phyloP scores from a whole-genome alignment of 2,888 invertebrate genomes.

The Dendrolimus houi region DNA sequence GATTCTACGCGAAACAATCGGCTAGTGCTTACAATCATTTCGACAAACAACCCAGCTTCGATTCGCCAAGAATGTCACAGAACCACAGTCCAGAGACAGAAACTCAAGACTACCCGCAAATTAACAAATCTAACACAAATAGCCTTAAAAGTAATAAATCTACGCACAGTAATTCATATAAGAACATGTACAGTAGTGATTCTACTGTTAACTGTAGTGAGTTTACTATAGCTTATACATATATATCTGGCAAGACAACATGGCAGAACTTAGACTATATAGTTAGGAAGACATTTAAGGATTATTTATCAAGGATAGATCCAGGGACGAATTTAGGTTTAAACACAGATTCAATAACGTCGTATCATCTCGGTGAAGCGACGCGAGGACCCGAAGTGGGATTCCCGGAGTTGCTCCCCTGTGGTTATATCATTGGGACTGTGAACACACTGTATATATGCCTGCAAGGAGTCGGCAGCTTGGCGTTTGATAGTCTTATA shows the following conservation, averaged over 20 bases:
- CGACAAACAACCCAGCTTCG: conserved; percentile 66
- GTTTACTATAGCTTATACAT: conserved; percentile 91
- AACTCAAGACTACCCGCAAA: conserved; percentile 57
- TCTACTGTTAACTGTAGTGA: conserved; percentile 80
- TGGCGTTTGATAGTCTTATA: conserved; percentile 96
- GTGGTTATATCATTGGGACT: conserved; percentile 94
- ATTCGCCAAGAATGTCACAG: conserved; percentile 62
- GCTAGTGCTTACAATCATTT: conserved; percentile 63
- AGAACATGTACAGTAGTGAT: conserved; percentile 67
- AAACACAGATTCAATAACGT: conserved; percentile 91
- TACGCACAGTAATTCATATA: conserved; percentile 67
- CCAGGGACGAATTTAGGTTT: conserved; percentile 92
- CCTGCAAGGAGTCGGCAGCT: conserved; percentile 87
- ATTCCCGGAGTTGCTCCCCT: conserved; percentile 93
- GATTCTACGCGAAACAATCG: conserved; percentile 74
- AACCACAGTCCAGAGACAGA: conserved; percentile 65
- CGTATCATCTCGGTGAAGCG: conserved; percentile 95
- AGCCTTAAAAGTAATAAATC: conserved; percentile 76
- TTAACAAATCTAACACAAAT: conserved; percentile 71
- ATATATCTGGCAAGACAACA: conserved; percentile 93
- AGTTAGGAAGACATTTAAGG: conserved; percentile 94
- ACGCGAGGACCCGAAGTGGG: conserved; percentile 87
- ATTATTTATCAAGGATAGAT: conserved; percentile 94
- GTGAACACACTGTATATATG: conserved; percentile 93
- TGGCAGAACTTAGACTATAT: conserved; percentile 97